Base-by-base conservation (phyloP, 2,113 vertebrate genomes). In the Promerops cafer region DNA sequence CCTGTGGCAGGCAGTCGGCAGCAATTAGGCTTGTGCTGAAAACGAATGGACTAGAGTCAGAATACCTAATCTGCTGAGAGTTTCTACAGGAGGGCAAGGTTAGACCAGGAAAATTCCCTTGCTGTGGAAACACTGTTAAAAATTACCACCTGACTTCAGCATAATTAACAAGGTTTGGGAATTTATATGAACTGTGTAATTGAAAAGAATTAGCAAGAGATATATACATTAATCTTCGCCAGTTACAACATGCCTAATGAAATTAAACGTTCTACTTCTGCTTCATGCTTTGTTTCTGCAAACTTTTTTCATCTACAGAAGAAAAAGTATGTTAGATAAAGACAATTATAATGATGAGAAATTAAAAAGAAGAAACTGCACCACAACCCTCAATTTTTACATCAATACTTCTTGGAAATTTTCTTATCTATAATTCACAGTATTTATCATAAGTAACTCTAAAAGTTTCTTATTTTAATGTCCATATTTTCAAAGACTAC, bases 121-220 rank as follows among this genome's bases (percentile, higher is more conserved):
- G 98, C 89, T 97, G 97, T 97, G 89, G 83, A 98, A 98, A 98
- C 95, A 96, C 97, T 52, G 95, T 97, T 96, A 98, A 98, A 96
- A 98, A 98, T 98, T 97, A 98, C 97, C 95, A 97, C 95, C 97
- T 96, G 97, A 98, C 98, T 98, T 97, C 96, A 97, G 98, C 97
- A 98, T 98, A 99, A 99, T 99, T 98, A 99, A 99, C 98, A 98
- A 98, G 98, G 98, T 97, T 96, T 97, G 98, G 98, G 98, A 97
- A 98, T 98, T 98, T 98, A 98, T 98, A 98, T 98, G 98, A 98
- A 98, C 98, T 97, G 97, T 98, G 98, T 98, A 98, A 98, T 98
- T 98, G 98, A 98, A 98, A 98, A 98, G 98, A 98, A 98, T 98
- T 98, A 98, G 97, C 97, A 98, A 97, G 98, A 98, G 98, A 98